Evolutionary conservation across 1,140 invertebrate genomes (phyloP), one percentile per base, ranked within the genome.

Genomic region (Drosophila tristis): DNA sequence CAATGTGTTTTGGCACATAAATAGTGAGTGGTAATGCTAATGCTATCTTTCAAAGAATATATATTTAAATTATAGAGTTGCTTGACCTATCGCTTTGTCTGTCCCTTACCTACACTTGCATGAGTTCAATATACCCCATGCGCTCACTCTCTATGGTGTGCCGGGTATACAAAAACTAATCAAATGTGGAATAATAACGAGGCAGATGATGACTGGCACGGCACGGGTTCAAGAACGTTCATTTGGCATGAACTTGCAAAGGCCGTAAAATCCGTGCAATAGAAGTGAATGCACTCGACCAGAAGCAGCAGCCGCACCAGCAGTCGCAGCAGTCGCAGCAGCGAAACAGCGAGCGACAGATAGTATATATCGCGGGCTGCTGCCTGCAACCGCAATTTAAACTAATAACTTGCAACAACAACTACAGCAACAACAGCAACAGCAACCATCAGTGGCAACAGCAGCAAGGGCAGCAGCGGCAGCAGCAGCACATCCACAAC

Each of bases 361-460:
- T 6, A 20, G 20, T 20, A 20, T 20, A 29, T 29, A 29, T 29
- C 71, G 68, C 49, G 55, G 45, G 43, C 20, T 42, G 42, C 31
- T 53, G 58, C 3, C 23, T 67, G 82, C 82, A 87, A 87, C 68
- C 82, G 82, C 81, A 87, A 86, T 85, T 85, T 85, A 85, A 85
- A 86, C 80, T 85, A 86, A 85, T 85, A 81, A 74, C 68, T 86
- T 70, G 57, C 79, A 82, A 48, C 59, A 77, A 73, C 62, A 76
- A n/a, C n/a, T n/a, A n/a, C n/a, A n/a, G n/a, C n/a, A n/a, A n/a
- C 79, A 82, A 48, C 59, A 77, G 66, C 62, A 76, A 43, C 44
- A 71, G 31, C 55, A 56, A 58, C 11, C 31, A 35, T 35, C 31
- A 4, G 31, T 35, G 59, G 43, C 63, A 31, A 49, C 61, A 59